These are phyloP conservation scores for Rapana venosa DNA, from an alignment of 2,888 invertebrate species.

Conservation along the genomic window DNA sequence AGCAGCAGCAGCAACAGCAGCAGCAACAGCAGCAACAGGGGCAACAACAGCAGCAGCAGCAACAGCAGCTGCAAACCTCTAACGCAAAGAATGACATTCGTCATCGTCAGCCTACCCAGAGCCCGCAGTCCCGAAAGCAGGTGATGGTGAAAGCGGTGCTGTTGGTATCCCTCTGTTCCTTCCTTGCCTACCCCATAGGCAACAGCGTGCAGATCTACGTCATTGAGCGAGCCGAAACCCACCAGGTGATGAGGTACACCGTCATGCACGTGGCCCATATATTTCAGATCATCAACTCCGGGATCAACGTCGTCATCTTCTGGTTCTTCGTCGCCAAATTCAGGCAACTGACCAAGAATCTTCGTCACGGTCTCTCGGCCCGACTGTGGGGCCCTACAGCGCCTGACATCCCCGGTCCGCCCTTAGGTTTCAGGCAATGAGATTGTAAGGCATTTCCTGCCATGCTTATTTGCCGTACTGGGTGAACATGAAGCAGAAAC, in stretches of 20 bases:
- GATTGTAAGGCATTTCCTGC: too few species aligned
- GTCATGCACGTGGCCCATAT: neutral
- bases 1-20: neutral
- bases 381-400: neutral
- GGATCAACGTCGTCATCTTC: conserved; percentile 7
- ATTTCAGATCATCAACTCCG: conserved; percentile 1
- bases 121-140: neutral
- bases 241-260: neutral
- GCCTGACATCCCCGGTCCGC: too few species aligned
- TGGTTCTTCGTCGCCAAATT: conserved; percentile 1
- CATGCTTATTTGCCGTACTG: too few species aligned
- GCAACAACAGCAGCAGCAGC: neutral
- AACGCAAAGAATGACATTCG: neutral
- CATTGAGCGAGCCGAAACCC: neutral
- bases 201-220: neutral
- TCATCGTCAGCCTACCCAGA: neutral
- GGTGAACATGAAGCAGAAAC: too few species aligned
- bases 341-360: neutral
- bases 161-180: neutral
- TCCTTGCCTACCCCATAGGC: neutral
- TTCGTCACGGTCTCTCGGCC: neutral
- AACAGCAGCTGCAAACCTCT: neutral
- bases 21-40: neutral
- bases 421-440: too few species aligned
- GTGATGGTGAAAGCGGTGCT: neutral